phyloP scores from a whole-genome alignment of 2,797 vertebrate species.

The Hippocampus kuda region DNA sequence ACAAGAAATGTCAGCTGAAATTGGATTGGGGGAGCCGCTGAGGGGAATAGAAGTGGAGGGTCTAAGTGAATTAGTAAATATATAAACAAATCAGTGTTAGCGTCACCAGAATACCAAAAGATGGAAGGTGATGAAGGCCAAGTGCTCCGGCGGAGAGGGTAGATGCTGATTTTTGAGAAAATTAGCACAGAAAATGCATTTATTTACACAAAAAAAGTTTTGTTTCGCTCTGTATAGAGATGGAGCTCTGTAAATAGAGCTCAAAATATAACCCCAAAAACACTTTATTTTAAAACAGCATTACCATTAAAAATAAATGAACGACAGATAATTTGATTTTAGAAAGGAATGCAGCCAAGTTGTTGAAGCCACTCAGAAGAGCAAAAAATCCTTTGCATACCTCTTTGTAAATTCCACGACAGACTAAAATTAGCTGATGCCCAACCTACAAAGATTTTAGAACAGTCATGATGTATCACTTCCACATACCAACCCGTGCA shows the following conservation, averaged over 20 bases:
- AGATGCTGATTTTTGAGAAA: slow-evolving; percentile 35
- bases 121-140: slow-evolving; percentile 43
- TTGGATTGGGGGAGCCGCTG: slow-evolving; percentile 66
- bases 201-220: slow-evolving; percentile 20
- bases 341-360: too few relatives aligned
- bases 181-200: slow-evolving; percentile 39
- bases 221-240: too few relatives aligned
- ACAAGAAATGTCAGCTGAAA: slow-evolving; percentile 91
- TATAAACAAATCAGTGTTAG: slow-evolving; percentile 64
- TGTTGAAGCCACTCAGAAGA: too few relatives aligned
- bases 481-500: slow-evolving; percentile 16
- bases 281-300: neutral
- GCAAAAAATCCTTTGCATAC: too few relatives aligned
- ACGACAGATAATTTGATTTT: too few relatives aligned
- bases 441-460: too few relatives aligned
- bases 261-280: neutral
- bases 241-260: neutral
- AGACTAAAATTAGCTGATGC: too few relatives aligned
- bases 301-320: neutral
- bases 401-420: too few relatives aligned
- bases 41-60: slow-evolving; percentile 5
- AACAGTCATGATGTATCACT: too few relatives aligned
- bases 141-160: slow-evolving; percentile 11
- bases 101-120: slow-evolving; percentile 38
- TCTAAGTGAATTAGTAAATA: slow-evolving; percentile 58